A percentile compares a stretch with the other conserved stretches of the same genome.
These are phyloP conservation scores for Aleiodes alternator DNA, from an alignment of 2,888 invertebrate species.

Conservation along the genomic window DNA sequence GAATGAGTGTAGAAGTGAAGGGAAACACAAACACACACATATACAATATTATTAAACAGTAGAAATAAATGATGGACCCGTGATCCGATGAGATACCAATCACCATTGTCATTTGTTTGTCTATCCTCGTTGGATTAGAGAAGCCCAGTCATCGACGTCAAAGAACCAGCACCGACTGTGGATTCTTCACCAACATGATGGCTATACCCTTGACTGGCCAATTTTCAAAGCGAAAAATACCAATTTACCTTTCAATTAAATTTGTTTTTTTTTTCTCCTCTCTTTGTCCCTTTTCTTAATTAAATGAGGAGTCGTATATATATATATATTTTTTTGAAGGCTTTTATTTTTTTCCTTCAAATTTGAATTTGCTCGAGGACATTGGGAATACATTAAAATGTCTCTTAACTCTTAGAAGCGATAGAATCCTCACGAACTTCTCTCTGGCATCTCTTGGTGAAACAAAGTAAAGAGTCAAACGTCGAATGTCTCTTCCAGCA, in stretches of 20 bases:
- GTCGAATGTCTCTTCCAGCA: slow-evolving; percentile 17
- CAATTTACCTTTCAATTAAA: too few species aligned
- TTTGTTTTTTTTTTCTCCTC: too few species aligned
- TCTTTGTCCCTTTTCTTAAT: too few species aligned
- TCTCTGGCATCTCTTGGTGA: neutral
- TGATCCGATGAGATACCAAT: slow-evolving; percentile 62
- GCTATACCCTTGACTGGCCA: neutral
- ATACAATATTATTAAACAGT: slow-evolving; percentile 20
- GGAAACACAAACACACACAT: slow-evolving; percentile 31
- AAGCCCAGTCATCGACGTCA: slow-evolving; percentile 72
- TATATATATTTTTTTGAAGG: too few species aligned
- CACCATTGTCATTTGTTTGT: slow-evolving; percentile 75
- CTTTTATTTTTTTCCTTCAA: neutral
- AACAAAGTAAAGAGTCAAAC: slow-evolving; percentile 28
- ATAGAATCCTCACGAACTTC: slow-evolving; percentile 34
- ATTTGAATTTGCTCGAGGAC: neutral
- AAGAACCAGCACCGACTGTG: slow-evolving; percentile 61
- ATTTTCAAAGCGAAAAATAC: neutral
- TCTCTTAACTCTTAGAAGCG: slow-evolving; percentile 24
- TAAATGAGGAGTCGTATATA: too few species aligned
- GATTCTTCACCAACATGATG: slow-evolving; percentile 10
- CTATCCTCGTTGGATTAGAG: slow-evolving; percentile 68
- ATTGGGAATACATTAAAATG: slow-evolving; percentile 6
- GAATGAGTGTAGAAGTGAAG: slow-evolving; percentile 34
- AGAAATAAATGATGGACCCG: slow-evolving; percentile 47